Base-by-base conservation (phyloP, 2,888 invertebrate species). In the Melanotus villosus region DNA sequence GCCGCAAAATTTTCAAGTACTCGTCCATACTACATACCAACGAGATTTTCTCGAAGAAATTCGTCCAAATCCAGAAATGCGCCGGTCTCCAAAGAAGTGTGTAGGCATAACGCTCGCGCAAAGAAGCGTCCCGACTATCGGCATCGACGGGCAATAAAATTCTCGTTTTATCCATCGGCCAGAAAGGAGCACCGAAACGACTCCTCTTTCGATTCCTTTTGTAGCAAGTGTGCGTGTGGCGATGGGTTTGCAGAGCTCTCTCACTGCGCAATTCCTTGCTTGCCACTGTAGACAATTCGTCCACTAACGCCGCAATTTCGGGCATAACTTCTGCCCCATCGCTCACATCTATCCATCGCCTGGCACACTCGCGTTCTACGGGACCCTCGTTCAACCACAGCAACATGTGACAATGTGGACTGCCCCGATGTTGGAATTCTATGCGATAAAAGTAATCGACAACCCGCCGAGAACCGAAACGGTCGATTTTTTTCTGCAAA, bases 351-450 rank as follows among this genome's bases (percentile, higher is more conserved):
- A 5, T 4, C 4, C 4, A 26, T 26, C 26, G 4, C 26, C 4
- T 26, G 4, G 4, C 26, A 7, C 4, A 26, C 10, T 21, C 14
- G 69, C 16, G 68, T n/a, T n/a, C n/a, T n/a, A n/a, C n/a, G 21
- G 80, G 80, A 47, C 60, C 76, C 76, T 83, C 79, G 1, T 82
- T 75, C 14, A 84, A 73, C 83, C 84, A 84, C 79, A 75, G 70
- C 30, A 77, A 56, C n/a, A 74, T 71, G 58, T 77, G 78, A 43
- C 62, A 64, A 43, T 79, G n/a, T n/a, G n/a, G n/a, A n/a, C n/a
- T n/a, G n/a, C 80, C 82, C 30, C 78, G 73, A 70, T 82, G 80
- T 65, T 82, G 81, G 68, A 82, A 83, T 76, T 82, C 81, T 30
- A 82, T 80, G 21, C 80, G 59, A 63, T 73, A 75, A 67, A 83